Percentiles rank a stretch among this genome's conserved stretches.
phyloP scores from a whole-genome alignment of 2,888 invertebrate species.

The Lutraria lutraria region DNA sequence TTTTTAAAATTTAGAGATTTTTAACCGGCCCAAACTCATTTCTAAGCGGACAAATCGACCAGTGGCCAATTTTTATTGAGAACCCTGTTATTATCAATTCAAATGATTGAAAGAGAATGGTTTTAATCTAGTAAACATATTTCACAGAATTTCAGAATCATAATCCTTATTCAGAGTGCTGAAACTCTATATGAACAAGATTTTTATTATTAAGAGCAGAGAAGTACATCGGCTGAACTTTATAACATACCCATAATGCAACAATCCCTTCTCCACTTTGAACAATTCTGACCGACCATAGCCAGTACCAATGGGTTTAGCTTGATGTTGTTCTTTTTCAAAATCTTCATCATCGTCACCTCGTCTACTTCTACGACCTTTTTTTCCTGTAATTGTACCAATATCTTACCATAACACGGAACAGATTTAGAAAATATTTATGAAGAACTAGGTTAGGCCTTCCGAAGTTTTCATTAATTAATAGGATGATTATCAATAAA shows the following conservation, averaged over 20 bases:
- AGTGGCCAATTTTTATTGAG: too few relatives aligned
- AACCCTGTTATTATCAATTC: too few relatives aligned
- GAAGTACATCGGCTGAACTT: neutral
- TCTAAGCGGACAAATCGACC: too few relatives aligned
- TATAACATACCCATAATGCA: constrained; percentile 94
- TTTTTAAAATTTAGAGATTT: too few relatives aligned
- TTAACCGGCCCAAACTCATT: too few relatives aligned
- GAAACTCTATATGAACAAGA: neutral
- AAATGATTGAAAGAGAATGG: too few relatives aligned
- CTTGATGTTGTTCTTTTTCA: constrained; percentile 71
- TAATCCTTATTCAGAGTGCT: neutral
- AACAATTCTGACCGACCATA: constrained; percentile 96
- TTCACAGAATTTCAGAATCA: neutral
- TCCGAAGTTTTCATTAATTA: too few relatives aligned
- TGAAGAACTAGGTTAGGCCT: too few relatives aligned
- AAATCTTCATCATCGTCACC: constrained; percentile 85
- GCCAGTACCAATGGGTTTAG: constrained; percentile 84
- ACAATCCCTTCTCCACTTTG: constrained; percentile 97
- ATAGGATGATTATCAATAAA: too few relatives aligned
- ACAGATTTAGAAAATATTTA: too few relatives aligned
- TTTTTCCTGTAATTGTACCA: constrained; percentile 53
- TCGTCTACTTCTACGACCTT: constrained; percentile 72
- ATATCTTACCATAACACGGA: neutral
- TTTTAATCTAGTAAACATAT: too few relatives aligned
- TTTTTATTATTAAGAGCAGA: neutral